Conservation (phyloP, 1,140 invertebrate genomes). For the Bombus vancouverensis region DNA sequence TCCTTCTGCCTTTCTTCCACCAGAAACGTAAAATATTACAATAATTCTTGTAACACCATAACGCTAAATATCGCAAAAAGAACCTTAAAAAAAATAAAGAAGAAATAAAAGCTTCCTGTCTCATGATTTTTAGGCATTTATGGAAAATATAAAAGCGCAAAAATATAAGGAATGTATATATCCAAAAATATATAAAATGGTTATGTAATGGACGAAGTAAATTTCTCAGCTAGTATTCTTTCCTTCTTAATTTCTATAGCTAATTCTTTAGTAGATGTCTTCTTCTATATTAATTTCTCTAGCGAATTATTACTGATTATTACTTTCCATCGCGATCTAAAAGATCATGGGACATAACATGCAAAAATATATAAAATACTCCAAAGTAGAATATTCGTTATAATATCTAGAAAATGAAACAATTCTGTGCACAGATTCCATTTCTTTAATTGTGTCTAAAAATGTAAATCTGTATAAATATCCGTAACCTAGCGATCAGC, state of each 20-base stretch:
- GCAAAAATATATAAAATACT: neutral
- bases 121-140: too few relatives aligned
- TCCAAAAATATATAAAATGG: too few relatives aligned
- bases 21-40: neutral
- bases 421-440: neutral
- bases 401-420: neutral
- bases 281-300: too few relatives aligned
- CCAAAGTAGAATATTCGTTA: neutral
- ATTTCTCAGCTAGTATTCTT: too few relatives aligned
- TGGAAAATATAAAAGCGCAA: too few relatives aligned
- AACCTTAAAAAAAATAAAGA: neutral
- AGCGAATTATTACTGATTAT: too few relatives aligned
- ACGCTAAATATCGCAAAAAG: neutral
- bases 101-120: neutral
- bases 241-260: too few relatives aligned
- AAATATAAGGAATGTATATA: too few relatives aligned
- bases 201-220: too few relatives aligned
- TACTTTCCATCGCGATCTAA: too few relatives aligned
- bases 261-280: too few relatives aligned
- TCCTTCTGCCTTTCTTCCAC: too few relatives aligned
- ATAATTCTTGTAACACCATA: neutral
- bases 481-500: neutral
- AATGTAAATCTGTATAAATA: neutral
- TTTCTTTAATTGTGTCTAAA: neutral
- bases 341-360: neutral